Percentiles rank a stretch among this genome's conserved stretches.
These are phyloP conservation scores for Atlantisia rogersi DNA, from an alignment of 2,113 vertebrate genomes.

Conservation along the genomic window DNA sequence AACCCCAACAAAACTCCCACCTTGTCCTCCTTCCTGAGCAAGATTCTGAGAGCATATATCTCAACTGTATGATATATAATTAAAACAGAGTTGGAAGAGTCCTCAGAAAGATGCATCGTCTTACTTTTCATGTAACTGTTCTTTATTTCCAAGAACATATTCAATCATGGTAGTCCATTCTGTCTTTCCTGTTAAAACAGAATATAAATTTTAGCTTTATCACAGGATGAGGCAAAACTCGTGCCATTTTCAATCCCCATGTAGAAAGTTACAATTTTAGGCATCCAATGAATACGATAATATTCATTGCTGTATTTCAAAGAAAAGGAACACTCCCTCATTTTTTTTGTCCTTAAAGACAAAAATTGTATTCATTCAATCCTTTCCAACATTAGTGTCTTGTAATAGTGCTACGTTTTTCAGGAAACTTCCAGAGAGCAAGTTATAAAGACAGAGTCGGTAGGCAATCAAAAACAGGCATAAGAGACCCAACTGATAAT, in stretches of 20 bases:
- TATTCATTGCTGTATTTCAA: not conserved
- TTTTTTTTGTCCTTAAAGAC: not conserved
- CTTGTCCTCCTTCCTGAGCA: not conserved
- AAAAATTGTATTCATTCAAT: not conserved
- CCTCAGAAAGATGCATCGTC: not conserved
- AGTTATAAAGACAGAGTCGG: not conserved
- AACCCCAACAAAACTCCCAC: not conserved
- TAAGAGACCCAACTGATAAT: rapidly evolving
- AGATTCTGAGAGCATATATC: not conserved
- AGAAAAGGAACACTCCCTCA: not conserved
- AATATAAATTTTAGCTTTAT: not conserved
- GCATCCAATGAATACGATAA: not conserved
- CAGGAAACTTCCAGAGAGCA: not conserved
- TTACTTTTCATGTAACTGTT: not conserved
- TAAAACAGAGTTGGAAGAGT: not conserved
- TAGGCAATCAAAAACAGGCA: not conserved
- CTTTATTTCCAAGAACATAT: not conserved
- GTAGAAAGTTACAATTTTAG: not conserved
- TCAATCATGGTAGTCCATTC: not conserved
- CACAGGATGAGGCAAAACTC: not conserved
- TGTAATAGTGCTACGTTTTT: not conserved
- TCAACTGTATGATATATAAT: not conserved
- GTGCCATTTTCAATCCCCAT: not conserved
- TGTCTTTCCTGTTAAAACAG: not conserved
- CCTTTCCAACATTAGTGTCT: not conserved